Base-by-base conservation (phyloP, 2,888 invertebrate species). In the Chaitophorus viminalis region DNA sequence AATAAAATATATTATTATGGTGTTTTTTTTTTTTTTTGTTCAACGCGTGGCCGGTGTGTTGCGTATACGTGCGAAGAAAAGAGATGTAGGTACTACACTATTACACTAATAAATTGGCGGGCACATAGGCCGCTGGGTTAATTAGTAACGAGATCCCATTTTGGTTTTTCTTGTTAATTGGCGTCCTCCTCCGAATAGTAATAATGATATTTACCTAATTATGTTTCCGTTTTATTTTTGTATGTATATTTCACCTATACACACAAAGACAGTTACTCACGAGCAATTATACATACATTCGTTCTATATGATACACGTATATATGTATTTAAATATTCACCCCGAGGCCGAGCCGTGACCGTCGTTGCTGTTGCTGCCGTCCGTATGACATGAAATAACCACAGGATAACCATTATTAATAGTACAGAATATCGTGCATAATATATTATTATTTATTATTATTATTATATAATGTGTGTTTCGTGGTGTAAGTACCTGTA, bases 1-100 rank as follows among this genome's bases (percentile, higher is more conserved):
- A 86, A 86, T 84, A 84, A 77, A 84, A 84, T 83, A 83, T 83
- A 83, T 60, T 83, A 75, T 83, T 83, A 75, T 60, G 29, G 29
- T 36, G 74, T 74, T 31, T 74, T 74, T 82, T 81, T 74, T 74
- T 74, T 17, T 52, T 54, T 76, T 29, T 54, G 25, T 29, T 72
- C 70, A 25, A 33, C n/a, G 31, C 52, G 25, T 25, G 25, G 36
- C 21, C 36, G 39, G 54, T 54, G 60, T 60, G 25, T 5, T 54
- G 60, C 25, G 25, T 5, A 21, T 60, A 39, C 60, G 74, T 60
- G 54, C 39, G 54, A 36, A 36, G 33, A 9, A 79, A 52, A 36
- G 36, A 82, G 52, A 46, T 33, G n/a, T 54, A n/a, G n/a, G n/a
- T n/a, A n/a, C n/a, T n/a, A n/a, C n/a, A n/a, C n/a, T n/a, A 25